phyloP scores from a whole-genome alignment of 2,797 vertebrate species.

The Coregonus sp. region DNA sequence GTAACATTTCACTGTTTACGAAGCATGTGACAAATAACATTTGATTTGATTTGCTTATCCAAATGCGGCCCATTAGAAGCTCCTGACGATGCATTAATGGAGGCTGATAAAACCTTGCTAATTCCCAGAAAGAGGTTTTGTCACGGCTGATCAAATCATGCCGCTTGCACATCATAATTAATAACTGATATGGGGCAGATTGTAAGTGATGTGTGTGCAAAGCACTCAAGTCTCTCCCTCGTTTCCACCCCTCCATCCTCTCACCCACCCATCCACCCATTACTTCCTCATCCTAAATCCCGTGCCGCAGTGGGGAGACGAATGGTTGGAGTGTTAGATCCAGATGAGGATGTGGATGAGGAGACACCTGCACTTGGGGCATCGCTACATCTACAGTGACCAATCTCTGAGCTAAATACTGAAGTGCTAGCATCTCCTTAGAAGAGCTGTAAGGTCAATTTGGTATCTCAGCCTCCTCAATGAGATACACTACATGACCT shows the following conservation, averaged over 20 bases:
- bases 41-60: no score
- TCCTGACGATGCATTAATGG: slow-evolving; percentile 70
- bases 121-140: slow-evolving; percentile 54
- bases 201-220: slow-evolving; percentile 62
- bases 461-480: neutral
- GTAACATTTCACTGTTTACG: no score
- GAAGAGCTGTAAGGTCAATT: neutral
- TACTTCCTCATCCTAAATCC: neutral
- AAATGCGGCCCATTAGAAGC: slow-evolving; percentile 58
- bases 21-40: no score
- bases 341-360: slow-evolving; percentile 25
- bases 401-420: neutral
- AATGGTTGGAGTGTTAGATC: slow-evolving; percentile 29
- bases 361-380: slow-evolving; percentile 26
- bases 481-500: neutral
- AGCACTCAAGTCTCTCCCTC: slow-evolving; percentile 51
- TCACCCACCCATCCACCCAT: slow-evolving; percentile 34
- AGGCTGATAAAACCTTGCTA: slow-evolving; percentile 63
- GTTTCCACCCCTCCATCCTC: slow-evolving; percentile 43
- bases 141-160: slow-evolving; percentile 67
- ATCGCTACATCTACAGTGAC: slow-evolving; percentile 21
- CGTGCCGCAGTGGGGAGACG: slow-evolving; percentile 32
- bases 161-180: slow-evolving; percentile 68
- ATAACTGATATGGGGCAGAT: slow-evolving; percentile 72
- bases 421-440: neutral